phyloP scores from a whole-genome alignment of 2,888 invertebrate species.

The Cylloceria caligata region DNA sequence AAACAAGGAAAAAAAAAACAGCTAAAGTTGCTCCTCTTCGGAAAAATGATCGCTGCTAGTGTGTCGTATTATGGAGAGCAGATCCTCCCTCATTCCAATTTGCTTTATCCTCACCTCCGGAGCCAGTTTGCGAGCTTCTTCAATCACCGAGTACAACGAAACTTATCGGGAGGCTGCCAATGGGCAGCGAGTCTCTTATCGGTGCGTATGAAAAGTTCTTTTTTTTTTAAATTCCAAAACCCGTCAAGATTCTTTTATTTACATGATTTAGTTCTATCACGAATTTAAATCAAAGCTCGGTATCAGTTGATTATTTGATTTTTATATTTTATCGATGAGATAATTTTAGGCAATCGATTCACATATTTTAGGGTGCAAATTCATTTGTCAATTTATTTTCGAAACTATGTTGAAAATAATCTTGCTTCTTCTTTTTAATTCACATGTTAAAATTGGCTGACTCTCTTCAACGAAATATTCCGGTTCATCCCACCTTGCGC shows the following conservation, averaged over 20 bases:
- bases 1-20: constrained; percentile 31
- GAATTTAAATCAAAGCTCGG: neutral
- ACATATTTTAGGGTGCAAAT: neutral
- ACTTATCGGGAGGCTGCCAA: neutral
- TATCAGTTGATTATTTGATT: neutral
- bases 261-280: neutral
- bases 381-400: neutral
- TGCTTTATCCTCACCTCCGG: constrained; percentile 87
- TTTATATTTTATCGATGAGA: neutral
- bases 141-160: constrained; percentile 43
- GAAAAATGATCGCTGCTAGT: constrained; percentile 92
- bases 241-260: neutral
- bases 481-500: neutral
- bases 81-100: constrained; percentile 91
- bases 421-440: neutral
- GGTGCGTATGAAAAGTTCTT: neutral
- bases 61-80: constrained; percentile 91
- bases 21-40: constrained; percentile 87
- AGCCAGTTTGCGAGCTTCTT: constrained; percentile 86
- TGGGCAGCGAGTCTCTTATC: neutral
- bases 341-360: neutral
- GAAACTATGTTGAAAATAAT: neutral
- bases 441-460: neutral
- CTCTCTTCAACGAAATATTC: neutral
- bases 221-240: neutral